These are phyloP conservation scores for Hexactinellida sp. DNA, from an alignment of 37 sponge, comb jelly and placozoan species.

Conservation along the genomic window DNA sequence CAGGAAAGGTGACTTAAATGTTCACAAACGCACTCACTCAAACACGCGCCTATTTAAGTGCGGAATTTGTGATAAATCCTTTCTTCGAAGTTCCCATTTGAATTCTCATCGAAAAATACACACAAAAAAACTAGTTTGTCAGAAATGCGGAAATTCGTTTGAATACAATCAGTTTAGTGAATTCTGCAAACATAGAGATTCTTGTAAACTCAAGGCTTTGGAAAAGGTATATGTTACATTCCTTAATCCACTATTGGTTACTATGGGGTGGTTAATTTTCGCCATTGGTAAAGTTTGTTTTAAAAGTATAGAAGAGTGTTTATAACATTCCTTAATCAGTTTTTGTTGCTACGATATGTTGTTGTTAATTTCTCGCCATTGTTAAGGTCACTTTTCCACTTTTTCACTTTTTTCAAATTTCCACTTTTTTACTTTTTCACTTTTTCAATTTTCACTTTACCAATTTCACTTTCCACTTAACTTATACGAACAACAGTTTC, in stretches of 20 bases:
- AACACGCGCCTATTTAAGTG: not conserved
- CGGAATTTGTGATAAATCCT: not conserved
- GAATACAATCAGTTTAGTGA: not conserved
- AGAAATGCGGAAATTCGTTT: not conserved
- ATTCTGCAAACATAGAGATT: not conserved
- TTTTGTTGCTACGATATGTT: too few relatives aligned
- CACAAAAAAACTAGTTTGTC: not conserved
- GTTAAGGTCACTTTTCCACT: too few relatives aligned
- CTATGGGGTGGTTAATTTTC: not conserved
- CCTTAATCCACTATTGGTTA: not conserved
- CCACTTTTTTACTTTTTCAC: too few relatives aligned
- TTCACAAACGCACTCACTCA: not conserved
- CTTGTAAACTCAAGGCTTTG: not conserved
- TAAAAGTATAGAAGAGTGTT: too few relatives aligned
- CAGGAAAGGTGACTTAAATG: not conserved
- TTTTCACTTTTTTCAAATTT: too few relatives aligned
- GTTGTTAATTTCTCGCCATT: too few relatives aligned
- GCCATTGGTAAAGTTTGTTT: not conserved
- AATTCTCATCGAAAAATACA: not conserved
- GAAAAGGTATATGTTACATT: not conserved
- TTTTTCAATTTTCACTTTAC: too few relatives aligned
- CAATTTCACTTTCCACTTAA: too few relatives aligned
- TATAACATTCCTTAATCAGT: too few relatives aligned
- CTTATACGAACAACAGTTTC: too few relatives aligned
- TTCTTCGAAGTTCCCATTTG: not conserved